Base-by-base conservation (phyloP, 2,797 vertebrate genomes). In the Leptodactylus fallax region DNA sequence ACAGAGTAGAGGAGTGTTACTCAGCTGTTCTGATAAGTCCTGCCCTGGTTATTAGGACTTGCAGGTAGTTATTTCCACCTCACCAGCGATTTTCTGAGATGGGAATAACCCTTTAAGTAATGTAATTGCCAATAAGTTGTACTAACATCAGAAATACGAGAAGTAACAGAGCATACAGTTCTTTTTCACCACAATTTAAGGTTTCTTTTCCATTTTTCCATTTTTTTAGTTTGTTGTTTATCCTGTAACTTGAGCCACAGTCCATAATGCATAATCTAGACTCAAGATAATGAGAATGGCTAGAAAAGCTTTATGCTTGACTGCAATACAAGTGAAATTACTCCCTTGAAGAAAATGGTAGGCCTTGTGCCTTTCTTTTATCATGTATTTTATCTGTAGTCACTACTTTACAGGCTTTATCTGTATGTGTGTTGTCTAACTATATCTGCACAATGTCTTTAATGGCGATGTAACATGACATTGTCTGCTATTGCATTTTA, bases 221-320 rank as follows among this genome's bases (percentile, higher is more conserved):
- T 49, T 82, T 53, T 85, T 47, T 76, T 61, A n/a, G 45, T 60
- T 60, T 76, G 47, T 85, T 80, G 85, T 69, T 86, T 56, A 56
- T 67, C 49, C 6, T 79, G 85, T 79, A 79, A 86, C 76, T 71
- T 69, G 76, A 86, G 49, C 61, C 76, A 69, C 47, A 36, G 25
- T 79, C 53, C 27, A 79, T 79, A 79, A 69, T 79, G 27, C 63
- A 80, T 7, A 72, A 80, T 80, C 6, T 60, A 23, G 55, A 76
- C 45, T 19, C 47, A 47, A 85, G 61, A 69, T 71, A 86, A 80
- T 80, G 53, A 86, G 61, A 71, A 60, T 69, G 16, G 36, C 10
- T 72, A 76, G 55, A 80, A 69, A 79, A 47, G n/a, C 9, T 53
- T 27, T 71, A 80, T 47, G 58, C 85, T 80, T 80, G 51, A 58